A percentile compares a stretch with the other conserved stretches of the same genome.
Conservation (phyloP, 2,797 vertebrate species). For the Sebastes hubbsi region DNA sequence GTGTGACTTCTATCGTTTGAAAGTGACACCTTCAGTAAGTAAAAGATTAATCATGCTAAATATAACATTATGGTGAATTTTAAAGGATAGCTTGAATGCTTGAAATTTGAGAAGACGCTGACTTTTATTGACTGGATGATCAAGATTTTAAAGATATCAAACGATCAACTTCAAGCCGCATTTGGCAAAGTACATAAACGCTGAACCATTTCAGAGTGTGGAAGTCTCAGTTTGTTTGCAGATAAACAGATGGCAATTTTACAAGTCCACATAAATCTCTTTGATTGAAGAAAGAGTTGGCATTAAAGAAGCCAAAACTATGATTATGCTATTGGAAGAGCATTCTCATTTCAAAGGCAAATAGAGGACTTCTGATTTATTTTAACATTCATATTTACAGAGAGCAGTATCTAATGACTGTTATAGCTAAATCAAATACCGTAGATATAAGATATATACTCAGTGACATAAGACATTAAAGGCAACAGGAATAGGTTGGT, state of each 20-base stretch:
- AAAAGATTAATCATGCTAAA: constrained; percentile 5
- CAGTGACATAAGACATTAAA: background rate
- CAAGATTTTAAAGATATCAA: constrained; percentile 45
- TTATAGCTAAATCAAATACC: background rate
- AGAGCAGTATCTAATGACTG: background rate
- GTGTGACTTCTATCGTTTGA: background rate
- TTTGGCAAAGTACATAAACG: constrained; percentile 53
- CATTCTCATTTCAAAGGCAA: constrained; percentile 37
- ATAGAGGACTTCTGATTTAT: constrained; percentile 27
- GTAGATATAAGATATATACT: background rate
- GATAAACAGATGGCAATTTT: constrained; percentile 71
- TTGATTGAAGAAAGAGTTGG: constrained; percentile 40
- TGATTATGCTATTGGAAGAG: constrained; percentile 7
- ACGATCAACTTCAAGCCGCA: constrained; percentile 39
- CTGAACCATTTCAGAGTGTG: constrained; percentile 43
- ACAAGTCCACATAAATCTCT: constrained; percentile 57
- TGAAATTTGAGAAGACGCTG: constrained; percentile 3
- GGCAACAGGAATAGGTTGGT: background rate
- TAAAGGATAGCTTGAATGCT: constrained; percentile 7
- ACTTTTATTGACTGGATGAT: constrained; percentile 29
- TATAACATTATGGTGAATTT: constrained; percentile 6
- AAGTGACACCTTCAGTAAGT: background rate
- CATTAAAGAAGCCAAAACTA: constrained; percentile 32
- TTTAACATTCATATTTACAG: background rate
- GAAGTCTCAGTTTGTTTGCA: constrained; percentile 53